Evolutionary conservation across 2,888 invertebrate genomes (phyloP), one percentile per base, ranked within the genome.

Genomic region (Hydrotaea diabolus): DNA sequence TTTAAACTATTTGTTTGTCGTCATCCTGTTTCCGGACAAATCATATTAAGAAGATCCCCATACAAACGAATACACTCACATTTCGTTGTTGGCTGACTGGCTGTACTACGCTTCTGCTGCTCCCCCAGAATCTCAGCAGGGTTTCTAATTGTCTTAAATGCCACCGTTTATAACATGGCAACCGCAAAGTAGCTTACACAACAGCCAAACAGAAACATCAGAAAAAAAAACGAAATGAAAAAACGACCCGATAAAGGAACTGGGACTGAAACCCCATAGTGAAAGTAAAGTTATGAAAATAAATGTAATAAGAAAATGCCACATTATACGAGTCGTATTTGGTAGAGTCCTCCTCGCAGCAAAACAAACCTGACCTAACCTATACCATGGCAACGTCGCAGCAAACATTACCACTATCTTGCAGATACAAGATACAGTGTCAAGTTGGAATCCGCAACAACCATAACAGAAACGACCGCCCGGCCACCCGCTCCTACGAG

Each of bases 61-160:
- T 4, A 59, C 2, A 9, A 13, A 59, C 21, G 26, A 15, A 23
- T 19, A 57, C 7, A 21, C 2, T 21, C 21, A 57, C 9, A 43
- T 13, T 43, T 15, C n/a, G n/a, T n/a, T n/a, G n/a, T n/a, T n/a
- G n/a, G n/a, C n/a, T n/a, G n/a, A n/a, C n/a, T n/a, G n/a, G n/a
- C 43, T 43, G 43, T 43, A 13, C 19, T 19, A 53, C 17, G 57
- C 13, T 59, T 59, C 26, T 59, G 59, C 23, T 11, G 46, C 43
- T 46, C 23, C 21, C 15, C 0, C 13, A 64, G 49, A 36, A 66
- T 46, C 76, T 31, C 83, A 80, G 83, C 83, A 53, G 59, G 83
- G 19, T 74, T 77, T 77, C 83, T 83, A 74, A 80, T 83, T 80
- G 77, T 64, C 64, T 71, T 55, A 77, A 76, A 74, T 77, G 31